phyloP scores from a whole-genome alignment of 92 coral and sea anemone species.

The Zoanthus sociatus region DNA sequence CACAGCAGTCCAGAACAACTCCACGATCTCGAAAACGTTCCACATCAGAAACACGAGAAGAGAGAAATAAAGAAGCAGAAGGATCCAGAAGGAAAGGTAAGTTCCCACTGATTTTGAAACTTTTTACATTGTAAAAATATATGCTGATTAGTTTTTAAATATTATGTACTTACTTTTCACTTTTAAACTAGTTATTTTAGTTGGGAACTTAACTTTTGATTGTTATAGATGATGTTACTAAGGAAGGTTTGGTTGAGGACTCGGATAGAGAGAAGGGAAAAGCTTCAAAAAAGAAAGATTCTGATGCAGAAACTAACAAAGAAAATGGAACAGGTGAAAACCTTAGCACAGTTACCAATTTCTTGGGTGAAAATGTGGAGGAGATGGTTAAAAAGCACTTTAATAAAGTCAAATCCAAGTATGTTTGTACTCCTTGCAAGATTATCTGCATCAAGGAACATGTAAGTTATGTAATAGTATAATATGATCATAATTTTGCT shows the following conservation, averaged over 20 bases:
- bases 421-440: constrained; percentile 87
- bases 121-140: neutral
- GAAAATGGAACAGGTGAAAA: constrained; percentile 8
- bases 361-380: constrained; percentile 87
- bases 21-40: constrained; percentile 6
- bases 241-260: neutral
- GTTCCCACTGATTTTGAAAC: neutral
- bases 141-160: neutral
- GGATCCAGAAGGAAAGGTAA: neutral
- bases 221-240: neutral
- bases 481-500: too few species aligned
- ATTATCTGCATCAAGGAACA: constrained; percentile 81
- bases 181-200: neutral
- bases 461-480: constrained; percentile 37
- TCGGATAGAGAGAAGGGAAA: neutral
- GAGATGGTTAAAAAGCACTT: constrained; percentile 71
- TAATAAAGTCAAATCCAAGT: constrained; percentile 74
- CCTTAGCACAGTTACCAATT: constrained; percentile 48
- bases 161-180: neutral
- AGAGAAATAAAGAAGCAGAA: neutral
- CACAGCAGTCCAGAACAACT: constrained; percentile 16
- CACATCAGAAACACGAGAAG: constrained; percentile 17
- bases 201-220: neutral
- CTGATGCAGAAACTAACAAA: constrained; percentile 42
- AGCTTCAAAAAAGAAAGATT: neutral